Evolutionary conservation across 2,113 vertebrate species (phyloP), one percentile per base, ranked within the genome.

Genomic region (Sceloporus tristichus): DNA sequence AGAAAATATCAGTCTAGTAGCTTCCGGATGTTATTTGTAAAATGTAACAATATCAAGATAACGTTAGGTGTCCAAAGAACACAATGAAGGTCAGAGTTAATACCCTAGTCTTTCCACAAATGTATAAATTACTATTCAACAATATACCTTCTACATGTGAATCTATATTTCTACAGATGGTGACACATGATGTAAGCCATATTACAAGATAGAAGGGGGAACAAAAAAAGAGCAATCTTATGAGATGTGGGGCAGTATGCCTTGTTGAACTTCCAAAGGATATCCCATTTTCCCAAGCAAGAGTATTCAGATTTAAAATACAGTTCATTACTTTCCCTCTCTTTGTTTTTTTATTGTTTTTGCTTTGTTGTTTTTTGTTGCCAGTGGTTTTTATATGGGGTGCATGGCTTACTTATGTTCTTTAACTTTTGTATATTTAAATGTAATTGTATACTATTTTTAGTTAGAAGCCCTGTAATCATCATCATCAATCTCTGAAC

Each of bases 1-100:
- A 94, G 94, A 92, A 95, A 89, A 73, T 93, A 89, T 92, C 92
- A 93, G 87, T 76, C 87, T 91, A 91, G 86, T 93, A 73, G 16
- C 80, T 95, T 79, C 48, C 90, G 25, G 53, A 83, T 93, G 87
- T 91, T 95, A 93, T 95, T 96, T 95, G 92, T 90, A 86, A 95
- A 96, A 94, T 93, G 93, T 87, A 96, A 93, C 88, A 90, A 84
- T 93, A 93, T 86, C 23, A 62, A 90, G 85, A 78, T 87, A 89
- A 94, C 92, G 83, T 88, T 93, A 84, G 71, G 89, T 83, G 48
- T 88, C 90, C 56, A 90, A 80, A 92, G 75, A 82, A 86, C 90
- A 88, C 53, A 74, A 18, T 81, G 85, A 92, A 95, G 82, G 73
- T 92, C 88, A 84, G 91, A 94, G 73, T 29, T 78, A 87, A 85